phyloP scores from a whole-genome alignment of 2,888 invertebrate species.

The Acrobasis repandana region DNA sequence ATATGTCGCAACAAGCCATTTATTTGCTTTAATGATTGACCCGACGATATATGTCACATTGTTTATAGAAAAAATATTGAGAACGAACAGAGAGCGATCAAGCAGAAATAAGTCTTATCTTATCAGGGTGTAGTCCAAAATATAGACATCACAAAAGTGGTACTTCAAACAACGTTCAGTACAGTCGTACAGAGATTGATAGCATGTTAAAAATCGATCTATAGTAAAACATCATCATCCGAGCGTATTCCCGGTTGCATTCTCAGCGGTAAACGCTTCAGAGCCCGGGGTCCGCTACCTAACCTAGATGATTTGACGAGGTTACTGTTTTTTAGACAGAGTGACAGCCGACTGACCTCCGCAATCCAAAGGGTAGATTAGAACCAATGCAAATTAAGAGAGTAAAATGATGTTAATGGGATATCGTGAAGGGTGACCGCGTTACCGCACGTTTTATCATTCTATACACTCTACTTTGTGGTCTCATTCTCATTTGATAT shows the following conservation, averaged over 20 bases:
- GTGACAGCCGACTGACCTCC: too few relatives aligned
- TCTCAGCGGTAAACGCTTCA: too few relatives aligned
- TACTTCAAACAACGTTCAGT: background rate
- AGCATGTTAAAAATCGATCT: too few relatives aligned
- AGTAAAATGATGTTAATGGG: too few relatives aligned
- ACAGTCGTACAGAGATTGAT: background rate
- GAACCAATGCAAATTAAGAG: too few relatives aligned
- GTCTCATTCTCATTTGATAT: conserved; percentile 55
- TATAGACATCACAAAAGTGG: background rate
- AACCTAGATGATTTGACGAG: too few relatives aligned
- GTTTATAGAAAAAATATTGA: conserved; percentile 8
- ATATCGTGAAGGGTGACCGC: too few relatives aligned
- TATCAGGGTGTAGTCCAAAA: conserved; percentile 35
- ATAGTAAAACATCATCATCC: too few relatives aligned
- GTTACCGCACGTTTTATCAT: background rate
- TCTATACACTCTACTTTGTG: background rate
- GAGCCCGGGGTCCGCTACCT: too few relatives aligned
- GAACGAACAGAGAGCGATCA: conserved; percentile 13
- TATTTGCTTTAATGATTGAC: background rate
- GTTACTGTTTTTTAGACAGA: too few relatives aligned
- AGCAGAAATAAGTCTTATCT: conserved; percentile 45
- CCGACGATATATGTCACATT: background rate
- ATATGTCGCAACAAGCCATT: background rate
- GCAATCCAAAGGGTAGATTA: too few relatives aligned
- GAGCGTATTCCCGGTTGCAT: too few relatives aligned